Conservation (phyloP, 1,140 invertebrate genomes). For the Mercenaria mercenaria region DNA sequence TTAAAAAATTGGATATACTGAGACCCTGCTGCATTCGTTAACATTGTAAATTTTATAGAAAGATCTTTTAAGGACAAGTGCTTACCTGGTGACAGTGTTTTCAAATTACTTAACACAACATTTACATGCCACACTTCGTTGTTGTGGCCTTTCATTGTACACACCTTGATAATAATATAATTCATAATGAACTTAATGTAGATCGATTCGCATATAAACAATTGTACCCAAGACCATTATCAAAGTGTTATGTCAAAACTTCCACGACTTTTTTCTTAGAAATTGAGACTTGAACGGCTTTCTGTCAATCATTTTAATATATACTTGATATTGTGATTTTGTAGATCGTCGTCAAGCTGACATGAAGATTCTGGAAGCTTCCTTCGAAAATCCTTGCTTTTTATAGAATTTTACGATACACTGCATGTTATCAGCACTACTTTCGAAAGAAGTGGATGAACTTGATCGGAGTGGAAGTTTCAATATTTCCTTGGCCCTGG, state of each 20-base stretch:
- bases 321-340: background rate
- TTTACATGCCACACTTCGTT: conserved; percentile 23
- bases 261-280: background rate
- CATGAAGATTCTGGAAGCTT: background rate
- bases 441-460: background rate
- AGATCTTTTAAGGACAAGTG: background rate
- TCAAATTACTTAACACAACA: conserved; percentile 8
- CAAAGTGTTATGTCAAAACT: background rate
- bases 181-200: background rate
- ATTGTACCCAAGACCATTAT: background rate
- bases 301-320: conserved; percentile 7
- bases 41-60: conserved; percentile 37
- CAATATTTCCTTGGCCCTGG: background rate
- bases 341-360: background rate
- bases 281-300: background rate
- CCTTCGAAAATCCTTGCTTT: conserved; percentile 1
- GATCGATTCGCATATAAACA: background rate
- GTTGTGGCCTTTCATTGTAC: conserved; percentile 14
- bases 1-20: conserved; percentile 49
- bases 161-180: background rate
- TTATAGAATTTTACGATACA: background rate
- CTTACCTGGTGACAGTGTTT: background rate
- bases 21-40: conserved; percentile 55
- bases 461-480: background rate
- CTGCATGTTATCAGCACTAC: background rate